These are phyloP conservation scores for Smittia sp. DNA, from an alignment of 2,888 invertebrate genomes.

Conservation along the genomic window DNA sequence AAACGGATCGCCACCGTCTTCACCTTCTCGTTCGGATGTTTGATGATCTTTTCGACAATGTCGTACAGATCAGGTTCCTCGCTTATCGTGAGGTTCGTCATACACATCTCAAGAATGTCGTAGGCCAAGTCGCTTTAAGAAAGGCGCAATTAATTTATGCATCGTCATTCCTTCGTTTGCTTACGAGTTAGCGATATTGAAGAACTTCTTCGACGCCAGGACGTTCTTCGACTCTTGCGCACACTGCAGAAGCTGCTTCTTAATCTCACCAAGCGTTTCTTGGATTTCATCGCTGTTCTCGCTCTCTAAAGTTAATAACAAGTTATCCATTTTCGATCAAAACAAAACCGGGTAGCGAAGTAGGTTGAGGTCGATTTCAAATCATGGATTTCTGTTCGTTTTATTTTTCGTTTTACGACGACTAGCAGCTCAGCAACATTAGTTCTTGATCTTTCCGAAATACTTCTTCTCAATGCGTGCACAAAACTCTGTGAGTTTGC, in stretches of 20 bases:
- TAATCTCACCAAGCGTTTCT: neutral
- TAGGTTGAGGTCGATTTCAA: too few species aligned
- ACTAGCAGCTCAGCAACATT: neutral
- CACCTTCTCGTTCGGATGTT: conserved; percentile 62
- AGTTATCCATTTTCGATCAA: neutral
- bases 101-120: conserved; percentile 63
- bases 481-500: conserved; percentile 76
- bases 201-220: conserved; percentile 4
- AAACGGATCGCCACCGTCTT: conserved; percentile 59
- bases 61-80: conserved; percentile 61
- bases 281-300: neutral
- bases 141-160: conserved; percentile 36
- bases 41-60: conserved; percentile 61
- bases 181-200: conserved; percentile 12
- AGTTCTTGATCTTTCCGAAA: conserved; percentile 54
- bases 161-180: neutral
- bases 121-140: conserved; percentile 60
- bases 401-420: neutral
- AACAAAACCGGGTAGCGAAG: too few species aligned
- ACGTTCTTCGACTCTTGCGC: neutral
- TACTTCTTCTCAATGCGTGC: conserved; percentile 78
- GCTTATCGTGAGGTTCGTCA: conserved; percentile 62
- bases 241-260: neutral
- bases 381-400: too few species aligned
- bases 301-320: too few species aligned